These are phyloP conservation scores for Euwallacea fornicatus DNA, from an alignment of 1,140 invertebrate genomes.

Conservation along the genomic window DNA sequence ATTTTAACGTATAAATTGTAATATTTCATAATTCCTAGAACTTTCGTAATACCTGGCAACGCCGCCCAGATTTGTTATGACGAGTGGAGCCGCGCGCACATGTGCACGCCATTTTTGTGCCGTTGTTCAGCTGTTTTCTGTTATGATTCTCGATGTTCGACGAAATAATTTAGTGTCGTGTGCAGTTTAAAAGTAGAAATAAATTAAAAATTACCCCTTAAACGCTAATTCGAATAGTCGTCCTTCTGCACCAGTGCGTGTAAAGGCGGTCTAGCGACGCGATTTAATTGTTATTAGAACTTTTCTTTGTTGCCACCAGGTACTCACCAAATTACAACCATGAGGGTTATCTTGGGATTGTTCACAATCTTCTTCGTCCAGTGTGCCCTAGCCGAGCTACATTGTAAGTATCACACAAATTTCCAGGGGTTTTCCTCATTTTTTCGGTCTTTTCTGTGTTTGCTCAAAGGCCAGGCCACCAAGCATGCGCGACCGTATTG, in stretches of 20 bases:
- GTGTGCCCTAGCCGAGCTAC: conserved; percentile 53
- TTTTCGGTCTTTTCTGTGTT: too few relatives aligned
- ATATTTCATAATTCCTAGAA: too few relatives aligned
- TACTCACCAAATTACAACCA: conserved; percentile 36
- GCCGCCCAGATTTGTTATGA: too few relatives aligned
- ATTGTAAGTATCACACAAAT: conserved; percentile 56
- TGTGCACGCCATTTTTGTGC: background rate
- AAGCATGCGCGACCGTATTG: too few relatives aligned
- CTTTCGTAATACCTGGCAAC: too few relatives aligned
- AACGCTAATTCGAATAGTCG: conserved; percentile 49
- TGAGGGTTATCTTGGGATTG: conserved; percentile 55
- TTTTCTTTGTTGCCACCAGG: too few relatives aligned
- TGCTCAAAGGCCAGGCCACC: too few relatives aligned
- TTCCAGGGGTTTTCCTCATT: too few relatives aligned
- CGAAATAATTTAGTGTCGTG: conserved; percentile 37
- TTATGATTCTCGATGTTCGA: conserved; percentile 22
- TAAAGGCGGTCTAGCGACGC: conserved; percentile 66
- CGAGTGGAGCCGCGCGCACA: too few relatives aligned
- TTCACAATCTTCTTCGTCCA: conserved; percentile 50
- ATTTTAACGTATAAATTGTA: too few relatives aligned
- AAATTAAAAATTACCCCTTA: conserved; percentile 19
- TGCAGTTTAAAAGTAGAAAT: conserved; percentile 29
- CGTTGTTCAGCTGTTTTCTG: conserved; percentile 10
- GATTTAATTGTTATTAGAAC: too few relatives aligned
- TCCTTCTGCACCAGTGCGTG: conserved; percentile 89